phyloP scores from a whole-genome alignment of 1,140 invertebrate genomes.

The Adoxophyes honmai region DNA sequence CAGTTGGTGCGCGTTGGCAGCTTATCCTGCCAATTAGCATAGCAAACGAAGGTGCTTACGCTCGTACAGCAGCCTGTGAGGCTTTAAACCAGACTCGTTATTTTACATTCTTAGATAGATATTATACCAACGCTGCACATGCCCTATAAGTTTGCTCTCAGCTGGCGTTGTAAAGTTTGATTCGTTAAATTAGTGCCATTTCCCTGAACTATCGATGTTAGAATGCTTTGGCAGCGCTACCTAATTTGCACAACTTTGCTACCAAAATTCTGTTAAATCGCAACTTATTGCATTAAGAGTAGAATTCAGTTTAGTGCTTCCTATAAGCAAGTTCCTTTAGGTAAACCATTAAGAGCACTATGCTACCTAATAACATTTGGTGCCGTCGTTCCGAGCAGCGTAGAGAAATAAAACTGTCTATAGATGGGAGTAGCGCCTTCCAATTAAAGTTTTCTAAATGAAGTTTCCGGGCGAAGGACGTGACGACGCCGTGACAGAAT shows the following conservation, averaged over 20 bases:
- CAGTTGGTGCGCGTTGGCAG: slow-evolving; percentile 27
- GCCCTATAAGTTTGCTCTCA: slow-evolving; percentile 21
- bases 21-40: slow-evolving; percentile 41
- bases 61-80: slow-evolving; percentile 20
- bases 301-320: too few species aligned
- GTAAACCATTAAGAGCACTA: slow-evolving; percentile 10
- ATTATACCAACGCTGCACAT: slow-evolving; percentile 21
- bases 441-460: slow-evolving; percentile 52
- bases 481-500: slow-evolving; percentile 20
- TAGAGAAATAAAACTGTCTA: slow-evolving; percentile 8
- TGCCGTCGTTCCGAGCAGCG: not conserved
- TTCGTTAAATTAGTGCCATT: slow-evolving; percentile 1
- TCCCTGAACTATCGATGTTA: too few species aligned
- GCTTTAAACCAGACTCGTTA: slow-evolving; percentile 34
- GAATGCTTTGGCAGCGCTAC: too few species aligned
- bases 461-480: slow-evolving; percentile 33
- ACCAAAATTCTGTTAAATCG: too few species aligned
- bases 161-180: slow-evolving; percentile 14
- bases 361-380: slow-evolving; percentile 6
- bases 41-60: slow-evolving; percentile 38
- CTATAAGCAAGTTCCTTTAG: slow-evolving; percentile 9
- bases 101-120: slow-evolving; percentile 28
- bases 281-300: too few species aligned
- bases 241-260: too few species aligned
- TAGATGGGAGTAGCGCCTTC: slow-evolving; percentile 32